These are phyloP conservation scores for Brachynemurus nebulosus DNA, from an alignment of 2,888 invertebrate species.

Conservation along the genomic window DNA sequence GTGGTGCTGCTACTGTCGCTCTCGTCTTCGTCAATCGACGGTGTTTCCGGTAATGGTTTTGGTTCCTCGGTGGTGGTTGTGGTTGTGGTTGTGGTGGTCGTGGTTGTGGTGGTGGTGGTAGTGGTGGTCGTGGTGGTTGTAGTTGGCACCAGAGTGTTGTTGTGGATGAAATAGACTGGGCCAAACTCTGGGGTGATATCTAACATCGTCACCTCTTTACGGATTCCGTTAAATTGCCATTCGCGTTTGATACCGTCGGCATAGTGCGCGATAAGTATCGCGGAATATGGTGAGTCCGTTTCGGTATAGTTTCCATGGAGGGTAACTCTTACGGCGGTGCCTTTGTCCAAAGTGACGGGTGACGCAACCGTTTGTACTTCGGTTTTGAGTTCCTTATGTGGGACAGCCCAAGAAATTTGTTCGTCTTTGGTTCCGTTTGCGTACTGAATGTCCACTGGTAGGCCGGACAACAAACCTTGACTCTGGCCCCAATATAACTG, in stretches of 20 bases:
- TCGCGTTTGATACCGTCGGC: constrained; percentile 43
- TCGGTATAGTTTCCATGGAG: constrained; percentile 58
- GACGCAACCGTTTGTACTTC: constrained; percentile 46
- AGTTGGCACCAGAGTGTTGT: constrained; percentile 41
- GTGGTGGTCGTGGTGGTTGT: constrained; percentile 38
- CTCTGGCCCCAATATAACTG: constrained; percentile 68
- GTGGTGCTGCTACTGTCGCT: constrained; percentile 18
- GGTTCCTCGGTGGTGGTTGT: constrained; percentile 39
- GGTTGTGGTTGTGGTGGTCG: constrained; percentile 36
- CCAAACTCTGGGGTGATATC: constrained; percentile 60
- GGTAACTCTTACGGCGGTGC: constrained; percentile 71
- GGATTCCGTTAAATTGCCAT: constrained; percentile 46
- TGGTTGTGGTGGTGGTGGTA: constrained; percentile 45
- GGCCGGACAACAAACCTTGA: constrained; percentile 55
- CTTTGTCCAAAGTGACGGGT: constrained; percentile 46
- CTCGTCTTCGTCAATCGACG: constrained; percentile 30
- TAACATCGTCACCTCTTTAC: constrained; percentile 48
- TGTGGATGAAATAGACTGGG: constrained; percentile 61
- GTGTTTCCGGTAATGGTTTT: constrained; percentile 29
- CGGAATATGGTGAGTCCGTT: constrained; percentile 60
- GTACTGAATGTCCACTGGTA: constrained; percentile 48
- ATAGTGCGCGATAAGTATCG: constrained; percentile 54
- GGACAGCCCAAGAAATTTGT: constrained; percentile 56
- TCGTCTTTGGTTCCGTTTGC: constrained; percentile 41
- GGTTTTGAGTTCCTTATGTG: constrained; percentile 38